A percentile compares a stretch with the other conserved stretches of the same genome.
Conservation (phyloP, 92 coral and sea anemone species). For the Parazoanthus darwini region DNA sequence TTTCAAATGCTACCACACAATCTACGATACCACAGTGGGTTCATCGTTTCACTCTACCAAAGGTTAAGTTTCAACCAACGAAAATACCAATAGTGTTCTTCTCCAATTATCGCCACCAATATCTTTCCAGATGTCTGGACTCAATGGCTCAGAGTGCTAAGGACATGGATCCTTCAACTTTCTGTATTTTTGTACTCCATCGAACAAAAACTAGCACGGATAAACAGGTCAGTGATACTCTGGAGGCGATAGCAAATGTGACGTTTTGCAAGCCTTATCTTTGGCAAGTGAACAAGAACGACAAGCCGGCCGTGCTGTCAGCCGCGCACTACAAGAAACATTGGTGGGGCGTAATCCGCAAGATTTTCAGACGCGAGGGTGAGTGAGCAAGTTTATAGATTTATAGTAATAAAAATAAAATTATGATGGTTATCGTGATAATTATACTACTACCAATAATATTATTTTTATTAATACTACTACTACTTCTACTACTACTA, state of each 20-base stretch:
- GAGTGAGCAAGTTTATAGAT: background rate
- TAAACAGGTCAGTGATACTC: conserved; percentile 6
- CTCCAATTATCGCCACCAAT: conserved; percentile 40
- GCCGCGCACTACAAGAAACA: conserved; percentile 12
- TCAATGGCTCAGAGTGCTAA: conserved; percentile 40
- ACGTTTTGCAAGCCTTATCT: conserved; percentile 38
- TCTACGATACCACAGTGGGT: background rate
- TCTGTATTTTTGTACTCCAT: conserved; percentile 49
- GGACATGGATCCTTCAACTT: conserved; percentile 46
- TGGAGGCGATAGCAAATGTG: conserved; percentile 19
- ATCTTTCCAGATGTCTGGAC: conserved; percentile 41
- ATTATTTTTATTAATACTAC: no score
- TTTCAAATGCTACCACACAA: background rate
- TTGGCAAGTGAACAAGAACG: conserved; percentile 43
- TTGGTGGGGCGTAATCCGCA: conserved; percentile 30
- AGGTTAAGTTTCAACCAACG: background rate
- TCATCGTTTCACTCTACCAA: background rate
- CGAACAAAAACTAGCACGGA: background rate
- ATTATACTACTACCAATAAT: no score
- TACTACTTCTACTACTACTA: no score
- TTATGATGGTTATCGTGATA: no score
- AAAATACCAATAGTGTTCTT: conserved; percentile 33
- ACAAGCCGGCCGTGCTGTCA: background rate
- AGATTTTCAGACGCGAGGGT: conserved; percentile 28
- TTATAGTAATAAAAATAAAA: no score